Conservation (phyloP, 2,797 vertebrate species). For the Nyctalus aviator region DNA sequence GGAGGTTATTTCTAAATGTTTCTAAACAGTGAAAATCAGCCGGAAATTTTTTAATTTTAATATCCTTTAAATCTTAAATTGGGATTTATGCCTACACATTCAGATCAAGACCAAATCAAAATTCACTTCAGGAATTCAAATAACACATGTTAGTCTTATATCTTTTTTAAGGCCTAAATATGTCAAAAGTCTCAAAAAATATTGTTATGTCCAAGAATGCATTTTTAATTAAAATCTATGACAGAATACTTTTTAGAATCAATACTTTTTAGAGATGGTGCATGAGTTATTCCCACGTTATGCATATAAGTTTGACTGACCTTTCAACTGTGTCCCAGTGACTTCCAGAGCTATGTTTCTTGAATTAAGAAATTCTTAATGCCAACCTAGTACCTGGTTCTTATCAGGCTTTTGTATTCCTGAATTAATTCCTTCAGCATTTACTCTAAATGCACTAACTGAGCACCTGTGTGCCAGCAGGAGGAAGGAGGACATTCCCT, state of each 20-base stretch:
- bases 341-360: background rate
- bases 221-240: slow-evolving; percentile 33
- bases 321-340: background rate
- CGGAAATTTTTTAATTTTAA: slow-evolving; percentile 8
- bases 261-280: background rate
- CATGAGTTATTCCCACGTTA: background rate
- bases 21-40: background rate
- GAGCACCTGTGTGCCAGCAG: background rate
- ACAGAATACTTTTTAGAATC: background rate
- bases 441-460: background rate
- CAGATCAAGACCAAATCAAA: slow-evolving; percentile 59
- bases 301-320: background rate
- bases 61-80: background rate
- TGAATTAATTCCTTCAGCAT: background rate
- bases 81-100: background rate
- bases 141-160: background rate
- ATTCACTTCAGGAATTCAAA: slow-evolving; percentile 49
- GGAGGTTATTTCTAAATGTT: slow-evolving; percentile 7
- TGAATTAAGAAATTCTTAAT: slow-evolving; percentile 36
- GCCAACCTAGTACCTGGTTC: background rate
- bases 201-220: background rate
- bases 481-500: background rate
- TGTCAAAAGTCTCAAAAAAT: slow-evolving; percentile 55
- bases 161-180: background rate
- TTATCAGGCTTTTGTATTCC: background rate